phyloP scores from a whole-genome alignment of 1,140 invertebrate species.

The Meloidogyne exigua region DNA sequence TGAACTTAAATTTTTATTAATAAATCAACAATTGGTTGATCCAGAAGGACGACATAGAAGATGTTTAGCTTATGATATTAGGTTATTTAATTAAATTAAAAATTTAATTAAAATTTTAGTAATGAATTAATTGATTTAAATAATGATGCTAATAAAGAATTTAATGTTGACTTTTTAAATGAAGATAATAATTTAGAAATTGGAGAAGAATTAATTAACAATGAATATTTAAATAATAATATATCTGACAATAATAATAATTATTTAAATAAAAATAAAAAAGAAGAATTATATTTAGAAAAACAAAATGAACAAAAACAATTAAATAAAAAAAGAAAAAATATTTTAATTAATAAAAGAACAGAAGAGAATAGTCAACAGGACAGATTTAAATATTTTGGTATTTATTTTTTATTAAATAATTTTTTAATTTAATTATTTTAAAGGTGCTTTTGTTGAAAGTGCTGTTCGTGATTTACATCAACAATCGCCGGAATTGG shows the following conservation, averaged over 20 bases:
- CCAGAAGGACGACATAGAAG: not conserved
- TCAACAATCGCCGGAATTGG: constrained; percentile 9
- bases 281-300: not conserved
- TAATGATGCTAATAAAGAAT: not conserved
- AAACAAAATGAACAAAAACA: not conserved
- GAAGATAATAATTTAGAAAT: not conserved
- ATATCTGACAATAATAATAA: not conserved
- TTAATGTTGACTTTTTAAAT: not conserved
- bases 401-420: not conserved
- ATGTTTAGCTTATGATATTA: not conserved
- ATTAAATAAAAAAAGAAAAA: not conserved
- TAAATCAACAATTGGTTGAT: constrained; percentile 13
- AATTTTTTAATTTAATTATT: not conserved
- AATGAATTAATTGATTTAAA: not conserved
- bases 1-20: constrained; percentile 15
- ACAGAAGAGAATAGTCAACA: not conserved
- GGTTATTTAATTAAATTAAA: not conserved
- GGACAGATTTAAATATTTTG: constrained; percentile 16
- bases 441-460: constrained; percentile 18
- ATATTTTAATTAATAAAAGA: not conserved
- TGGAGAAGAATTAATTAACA: not conserved
- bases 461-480: constrained; percentile 18
- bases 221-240: not conserved
- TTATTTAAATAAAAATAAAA: not conserved
- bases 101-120: not conserved